Evolutionary conservation across 2,797 vertebrate genomes (phyloP).

Genomic region (Allenopithecus nigroviridis): DNA sequence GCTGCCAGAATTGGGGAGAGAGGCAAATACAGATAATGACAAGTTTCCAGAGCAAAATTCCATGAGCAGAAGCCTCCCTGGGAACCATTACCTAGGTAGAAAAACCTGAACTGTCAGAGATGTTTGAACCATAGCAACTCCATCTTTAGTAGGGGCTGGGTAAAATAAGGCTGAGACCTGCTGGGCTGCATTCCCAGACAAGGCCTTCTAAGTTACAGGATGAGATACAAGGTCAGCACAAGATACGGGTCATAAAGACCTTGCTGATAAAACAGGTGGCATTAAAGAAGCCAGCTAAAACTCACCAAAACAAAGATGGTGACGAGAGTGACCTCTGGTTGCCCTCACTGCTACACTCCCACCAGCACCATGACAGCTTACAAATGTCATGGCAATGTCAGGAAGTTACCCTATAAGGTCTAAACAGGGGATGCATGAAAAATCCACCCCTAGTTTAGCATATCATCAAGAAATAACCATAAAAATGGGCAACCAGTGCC

Average conservation of each 20-base stretch:
- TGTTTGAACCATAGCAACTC: background rate
- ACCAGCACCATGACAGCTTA: background rate
- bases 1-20: background rate
- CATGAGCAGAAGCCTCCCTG: background rate
- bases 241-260: background rate
- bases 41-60: background rate
- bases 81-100: background rate
- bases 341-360: background rate
- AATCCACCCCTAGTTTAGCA: background rate
- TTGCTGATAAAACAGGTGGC: background rate
- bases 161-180: background rate
- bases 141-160: background rate
- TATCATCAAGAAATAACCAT: background rate
- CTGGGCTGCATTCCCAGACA: background rate
- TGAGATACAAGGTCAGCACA: background rate
- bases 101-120: background rate
- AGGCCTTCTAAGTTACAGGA: background rate
- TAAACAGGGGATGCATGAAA: background rate
- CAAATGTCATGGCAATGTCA: background rate
- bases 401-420: background rate
- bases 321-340: background rate
- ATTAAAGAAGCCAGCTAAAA: background rate
- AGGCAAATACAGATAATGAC: background rate
- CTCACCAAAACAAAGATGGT: background rate
- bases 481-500: background rate